Base-by-base conservation (phyloP, 92 coral and sea anemone species). In the Heliopora coerulea region DNA sequence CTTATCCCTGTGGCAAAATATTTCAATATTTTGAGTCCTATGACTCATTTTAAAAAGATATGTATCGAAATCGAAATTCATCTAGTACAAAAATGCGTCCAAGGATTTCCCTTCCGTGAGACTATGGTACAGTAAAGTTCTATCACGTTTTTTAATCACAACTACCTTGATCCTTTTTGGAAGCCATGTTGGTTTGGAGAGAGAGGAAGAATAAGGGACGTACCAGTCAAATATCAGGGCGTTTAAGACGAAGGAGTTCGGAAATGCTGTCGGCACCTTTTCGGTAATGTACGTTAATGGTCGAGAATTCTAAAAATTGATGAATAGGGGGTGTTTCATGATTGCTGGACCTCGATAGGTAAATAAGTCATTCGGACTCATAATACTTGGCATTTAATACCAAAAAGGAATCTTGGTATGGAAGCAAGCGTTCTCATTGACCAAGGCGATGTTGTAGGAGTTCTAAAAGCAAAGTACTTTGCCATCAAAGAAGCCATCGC, bases 111-210 rank as follows among this genome's bases (percentile, higher is more conserved):
- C n/a, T n/a, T n/a, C n/a, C n/a, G n/a, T n/a, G n/a, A n/a, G n/a
- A n/a, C n/a, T n/a, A n/a, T n/a, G n/a, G n/a, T n/a, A n/a, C n/a
- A n/a, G n/a, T n/a, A n/a, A n/a, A n/a, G n/a, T n/a, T n/a, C n/a
- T n/a, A n/a, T n/a, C n/a, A n/a, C n/a, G n/a, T n/a, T n/a, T n/a
- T n/a, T n/a, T n/a, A n/a, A n/a, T n/a, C n/a, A n/a, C n/a, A n/a
- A n/a, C n/a, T 58, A 33, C 72, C 82, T 67, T 82, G 79, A 33
- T 79, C 86, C 82, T 82, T 82, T 66, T 95, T 95, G 77, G 99
- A 95, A 83, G 99, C 99, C 99, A 95, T 95, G 99, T 88, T 58
- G 75, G 48, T 77, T 78, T 68, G 79, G 95, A 89, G 90, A 79
- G 79, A 82, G 86, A 59, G 61, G 17, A 19, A 1, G 29, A 40